Conservation (phyloP, 35 echinoderm and acorn worm genomes). For the Lytechinus variegatus region DNA sequence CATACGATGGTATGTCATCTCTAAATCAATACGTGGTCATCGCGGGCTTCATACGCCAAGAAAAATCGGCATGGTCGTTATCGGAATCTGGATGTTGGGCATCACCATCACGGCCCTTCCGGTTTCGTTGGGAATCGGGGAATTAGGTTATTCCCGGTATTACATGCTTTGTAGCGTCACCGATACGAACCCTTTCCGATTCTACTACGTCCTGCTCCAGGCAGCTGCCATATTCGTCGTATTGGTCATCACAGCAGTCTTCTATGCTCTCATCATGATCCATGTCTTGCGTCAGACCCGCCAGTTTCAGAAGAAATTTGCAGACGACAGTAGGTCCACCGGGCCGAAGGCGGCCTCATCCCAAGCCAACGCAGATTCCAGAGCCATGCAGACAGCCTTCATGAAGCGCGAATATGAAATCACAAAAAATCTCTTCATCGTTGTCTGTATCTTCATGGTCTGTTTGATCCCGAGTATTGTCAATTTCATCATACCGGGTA, state of each 20-base stretch:
- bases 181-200: slow-evolving; percentile 15
- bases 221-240: slow-evolving; percentile 1
- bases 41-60: background rate
- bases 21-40: slow-evolving; percentile 31
- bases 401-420: slow-evolving; percentile 26
- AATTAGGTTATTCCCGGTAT: background rate
- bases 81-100: background rate
- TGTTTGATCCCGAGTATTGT: slow-evolving; percentile 51
- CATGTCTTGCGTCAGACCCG: background rate
- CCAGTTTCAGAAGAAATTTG: background rate
- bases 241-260: slow-evolving; percentile 15
- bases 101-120: background rate
- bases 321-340: background rate
- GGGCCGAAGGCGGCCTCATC: background rate
- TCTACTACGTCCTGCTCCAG: slow-evolving; percentile 25
- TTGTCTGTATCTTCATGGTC: slow-evolving; percentile 43
- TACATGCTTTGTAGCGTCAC: background rate
- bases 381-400: background rate
- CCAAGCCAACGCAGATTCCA: background rate
- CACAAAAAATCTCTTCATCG: slow-evolving; percentile 57
- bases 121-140: background rate
- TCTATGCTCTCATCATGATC: slow-evolving; percentile 5
- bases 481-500: slow-evolving; percentile 45
- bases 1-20: slow-evolving; percentile 58
- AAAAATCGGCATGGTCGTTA: background rate